phyloP scores from a whole-genome alignment of 2,888 invertebrate species.

The Nebria salina region DNA sequence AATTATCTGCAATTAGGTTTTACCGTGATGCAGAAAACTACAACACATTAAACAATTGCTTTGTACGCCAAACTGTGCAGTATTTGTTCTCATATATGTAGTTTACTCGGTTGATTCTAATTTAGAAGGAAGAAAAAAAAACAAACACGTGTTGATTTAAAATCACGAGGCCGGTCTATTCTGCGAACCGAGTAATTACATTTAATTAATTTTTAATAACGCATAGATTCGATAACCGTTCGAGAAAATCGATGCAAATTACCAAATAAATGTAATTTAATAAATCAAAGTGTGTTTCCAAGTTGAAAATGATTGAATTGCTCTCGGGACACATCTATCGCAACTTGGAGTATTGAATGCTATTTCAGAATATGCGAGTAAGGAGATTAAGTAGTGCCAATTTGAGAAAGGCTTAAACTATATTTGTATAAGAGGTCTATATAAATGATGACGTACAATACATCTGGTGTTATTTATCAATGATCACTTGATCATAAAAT shows the following conservation, averaged over 20 bases:
- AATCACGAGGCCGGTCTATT: background rate
- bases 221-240: too few relatives aligned
- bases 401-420: background rate
- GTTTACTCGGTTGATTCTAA: background rate
- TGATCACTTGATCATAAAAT: conserved; percentile 1
- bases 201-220: too few relatives aligned
- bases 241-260: too few relatives aligned
- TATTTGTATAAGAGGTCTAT: background rate
- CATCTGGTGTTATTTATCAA: background rate
- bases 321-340: too few relatives aligned
- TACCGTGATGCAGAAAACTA: background rate
- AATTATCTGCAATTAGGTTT: background rate
- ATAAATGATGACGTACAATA: background rate
- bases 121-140: background rate
- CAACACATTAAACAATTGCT: too few relatives aligned
- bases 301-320: too few relatives aligned
- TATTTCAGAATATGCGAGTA: too few relatives aligned
- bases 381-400: background rate
- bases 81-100: too few relatives aligned
- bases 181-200: background rate
- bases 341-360: too few relatives aligned
- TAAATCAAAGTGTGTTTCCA: too few relatives aligned
- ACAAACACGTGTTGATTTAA: background rate
- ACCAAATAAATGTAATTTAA: too few relatives aligned
- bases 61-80: too few relatives aligned